Conservation (phyloP, 2,797 vertebrate species). For the Onychomys leucogaster region DNA sequence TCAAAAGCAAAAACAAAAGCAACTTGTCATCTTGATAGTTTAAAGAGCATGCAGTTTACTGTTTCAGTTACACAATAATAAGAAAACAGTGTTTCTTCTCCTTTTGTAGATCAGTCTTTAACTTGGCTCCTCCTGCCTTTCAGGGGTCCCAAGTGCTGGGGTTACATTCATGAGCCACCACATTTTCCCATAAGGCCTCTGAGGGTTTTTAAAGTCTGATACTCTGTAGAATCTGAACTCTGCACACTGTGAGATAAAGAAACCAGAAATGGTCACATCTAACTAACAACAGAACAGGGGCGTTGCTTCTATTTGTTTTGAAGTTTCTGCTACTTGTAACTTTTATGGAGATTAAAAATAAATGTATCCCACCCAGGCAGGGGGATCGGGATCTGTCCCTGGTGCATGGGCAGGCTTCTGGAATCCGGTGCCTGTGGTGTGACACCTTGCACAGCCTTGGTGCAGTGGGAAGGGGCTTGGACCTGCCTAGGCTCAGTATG, state of each 20-base stretch:
- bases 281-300: not conserved
- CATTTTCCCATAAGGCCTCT: not conserved
- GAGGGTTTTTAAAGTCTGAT: not conserved
- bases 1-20: not conserved
- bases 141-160: not conserved
- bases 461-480: too few species aligned
- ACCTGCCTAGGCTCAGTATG: too few species aligned
- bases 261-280: not conserved
- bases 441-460: too few species aligned
- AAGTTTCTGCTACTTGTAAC: constrained; percentile 19
- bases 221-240: not conserved
- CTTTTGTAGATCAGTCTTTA: not conserved
- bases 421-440: too few species aligned
- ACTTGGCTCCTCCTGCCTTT: not conserved
- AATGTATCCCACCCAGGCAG: too few species aligned
- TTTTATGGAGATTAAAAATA: not conserved
- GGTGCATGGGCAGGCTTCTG: too few species aligned
- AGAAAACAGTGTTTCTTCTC: not conserved
- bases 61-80: not conserved
- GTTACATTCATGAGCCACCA: not conserved
- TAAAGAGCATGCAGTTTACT: not conserved
- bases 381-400: too few species aligned
- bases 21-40: not conserved
- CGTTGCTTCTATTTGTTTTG: not conserved
- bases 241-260: not conserved